Conservation (phyloP, 2,888 invertebrate species). For the Unio pictorum region DNA sequence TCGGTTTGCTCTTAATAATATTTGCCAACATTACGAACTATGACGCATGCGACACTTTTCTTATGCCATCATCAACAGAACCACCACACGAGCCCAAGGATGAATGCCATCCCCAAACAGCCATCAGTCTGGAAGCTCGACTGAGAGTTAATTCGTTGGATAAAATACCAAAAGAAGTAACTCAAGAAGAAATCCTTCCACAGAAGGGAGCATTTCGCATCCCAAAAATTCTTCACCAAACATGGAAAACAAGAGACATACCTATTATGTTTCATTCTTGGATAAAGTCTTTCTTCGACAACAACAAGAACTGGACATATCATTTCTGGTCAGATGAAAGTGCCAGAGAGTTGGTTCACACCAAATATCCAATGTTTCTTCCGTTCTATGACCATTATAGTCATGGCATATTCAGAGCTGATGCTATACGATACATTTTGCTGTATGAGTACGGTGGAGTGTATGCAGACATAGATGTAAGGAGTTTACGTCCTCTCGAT, state of each 20-base stretch:
- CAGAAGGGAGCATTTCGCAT: slow-evolving; percentile 2
- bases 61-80: no score
- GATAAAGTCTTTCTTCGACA: slow-evolving; percentile 31
- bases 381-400: neutral
- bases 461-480: slow-evolving; percentile 6
- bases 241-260: slow-evolving; percentile 7
- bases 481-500: slow-evolving; percentile 4
- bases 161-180: no score
- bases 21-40: no score
- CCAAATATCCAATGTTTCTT: slow-evolving; percentile 26
- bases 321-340: slow-evolving; percentile 49
- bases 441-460: neutral
- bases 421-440: no score
- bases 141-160: no score
- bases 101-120: no score
- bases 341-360: slow-evolving; percentile 29
- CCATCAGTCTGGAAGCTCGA: no score
- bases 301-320: slow-evolving; percentile 49
- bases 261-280: slow-evolving; percentile 12
- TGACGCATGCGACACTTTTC: no score
- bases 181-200: no score
- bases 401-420: neutral
- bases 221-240: slow-evolving; percentile 24
- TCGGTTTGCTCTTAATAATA: no score
- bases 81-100: no score